phyloP scores from a whole-genome alignment of 2,113 vertebrate genomes.

The Catharus minimus region DNA sequence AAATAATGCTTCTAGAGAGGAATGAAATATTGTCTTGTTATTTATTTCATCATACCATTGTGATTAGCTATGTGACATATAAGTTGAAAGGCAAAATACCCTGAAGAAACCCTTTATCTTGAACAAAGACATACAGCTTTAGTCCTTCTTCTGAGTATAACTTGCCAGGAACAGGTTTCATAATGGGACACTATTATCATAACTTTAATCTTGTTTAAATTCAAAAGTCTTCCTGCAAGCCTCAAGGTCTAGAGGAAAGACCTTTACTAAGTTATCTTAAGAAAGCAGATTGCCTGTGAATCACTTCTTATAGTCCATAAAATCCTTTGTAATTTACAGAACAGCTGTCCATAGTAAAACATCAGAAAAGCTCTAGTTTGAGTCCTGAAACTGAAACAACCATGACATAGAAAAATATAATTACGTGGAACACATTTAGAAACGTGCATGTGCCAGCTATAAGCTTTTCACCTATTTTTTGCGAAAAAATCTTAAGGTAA shows the following conservation, averaged over 20 bases:
- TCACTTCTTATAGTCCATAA: slow-evolving; percentile 67
- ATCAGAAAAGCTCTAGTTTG: slow-evolving; percentile 54
- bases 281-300: slow-evolving; percentile 59
- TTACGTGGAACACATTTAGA: not conserved
- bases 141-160: slow-evolving; percentile 41
- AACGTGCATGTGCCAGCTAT: not conserved
- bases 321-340: slow-evolving; percentile 63
- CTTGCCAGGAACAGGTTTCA: slow-evolving; percentile 38
- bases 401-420: not conserved
- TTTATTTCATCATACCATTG: not conserved
- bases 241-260: slow-evolving; percentile 49
- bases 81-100: not conserved
- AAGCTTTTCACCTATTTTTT: slow-evolving; percentile 3
- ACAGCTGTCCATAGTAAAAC: slow-evolving; percentile 64
- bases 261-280: slow-evolving; percentile 54
- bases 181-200: slow-evolving; percentile 57
- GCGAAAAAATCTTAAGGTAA: not conserved
- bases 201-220: slow-evolving; percentile 72
- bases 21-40: not conserved
- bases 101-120: not conserved
- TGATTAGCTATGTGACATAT: not conserved
- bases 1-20: not conserved
- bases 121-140: not conserved
- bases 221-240: slow-evolving; percentile 57
- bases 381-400: slow-evolving; percentile 60